Conservation (phyloP, 2,888 invertebrate species). For the Anthrax anthrax region DNA sequence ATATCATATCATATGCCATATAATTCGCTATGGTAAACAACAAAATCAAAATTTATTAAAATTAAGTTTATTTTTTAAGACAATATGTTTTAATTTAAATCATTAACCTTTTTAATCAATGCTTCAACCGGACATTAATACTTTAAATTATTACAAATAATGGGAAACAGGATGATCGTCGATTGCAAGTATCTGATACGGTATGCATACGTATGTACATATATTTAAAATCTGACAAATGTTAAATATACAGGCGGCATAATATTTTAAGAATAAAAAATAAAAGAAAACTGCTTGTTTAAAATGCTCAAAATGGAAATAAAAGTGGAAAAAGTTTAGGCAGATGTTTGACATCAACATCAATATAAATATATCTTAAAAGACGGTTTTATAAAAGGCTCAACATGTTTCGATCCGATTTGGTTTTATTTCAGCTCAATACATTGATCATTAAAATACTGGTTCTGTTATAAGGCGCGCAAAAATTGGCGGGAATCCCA, state of each 20-base stretch:
- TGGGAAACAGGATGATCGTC: not conserved
- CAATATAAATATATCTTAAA: not conserved
- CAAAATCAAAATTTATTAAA: too few relatives aligned
- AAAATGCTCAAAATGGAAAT: not conserved
- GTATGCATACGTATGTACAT: too few relatives aligned
- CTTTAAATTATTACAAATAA: not conserved
- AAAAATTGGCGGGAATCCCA: constrained; percentile 5
- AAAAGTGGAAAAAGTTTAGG: not conserved
- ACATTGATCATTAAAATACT: not conserved
- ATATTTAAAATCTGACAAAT: not conserved
- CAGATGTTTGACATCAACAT: not conserved
- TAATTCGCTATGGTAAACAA: too few relatives aligned
- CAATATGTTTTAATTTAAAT: too few relatives aligned
- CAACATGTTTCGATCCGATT: constrained; percentile 1
- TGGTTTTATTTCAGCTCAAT: not conserved
- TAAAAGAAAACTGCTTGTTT: not conserved
- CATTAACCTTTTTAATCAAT: too few relatives aligned
- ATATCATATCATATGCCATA: too few relatives aligned
- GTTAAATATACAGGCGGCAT: not conserved
- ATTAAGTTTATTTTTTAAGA: too few relatives aligned
- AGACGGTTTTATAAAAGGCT: not conserved
- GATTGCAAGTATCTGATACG: not conserved
- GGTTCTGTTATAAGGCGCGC: not conserved
- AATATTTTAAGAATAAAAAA: not conserved
- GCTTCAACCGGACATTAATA: not conserved